Evolutionary conservation across 2,113 vertebrate species (phyloP).

Genomic region (Sander vitreus): DNA sequence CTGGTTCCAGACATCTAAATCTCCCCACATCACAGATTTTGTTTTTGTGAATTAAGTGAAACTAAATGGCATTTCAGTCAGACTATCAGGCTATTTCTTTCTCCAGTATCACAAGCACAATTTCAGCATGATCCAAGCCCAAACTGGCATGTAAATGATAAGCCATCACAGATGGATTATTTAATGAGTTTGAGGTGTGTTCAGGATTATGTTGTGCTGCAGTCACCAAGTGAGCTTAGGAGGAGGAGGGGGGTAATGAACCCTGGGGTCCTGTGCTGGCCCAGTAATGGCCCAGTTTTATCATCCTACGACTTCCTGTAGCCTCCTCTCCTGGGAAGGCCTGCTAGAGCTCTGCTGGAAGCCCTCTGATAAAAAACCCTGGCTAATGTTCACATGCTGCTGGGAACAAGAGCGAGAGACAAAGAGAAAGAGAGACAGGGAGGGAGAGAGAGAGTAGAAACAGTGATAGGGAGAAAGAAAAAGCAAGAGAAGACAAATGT

Average conservation of each 20-base stretch:
- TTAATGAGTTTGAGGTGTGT: constrained; percentile 56
- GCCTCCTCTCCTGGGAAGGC: constrained; percentile 82
- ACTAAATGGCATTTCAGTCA: neutral
- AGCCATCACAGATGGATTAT: neutral
- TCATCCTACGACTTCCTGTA: constrained; percentile 86
- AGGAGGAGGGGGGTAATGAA: constrained; percentile 75
- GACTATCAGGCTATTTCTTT: neutral
- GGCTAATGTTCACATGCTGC: constrained; percentile 82
- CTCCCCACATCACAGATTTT: neutral
- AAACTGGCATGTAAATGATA: neutral
- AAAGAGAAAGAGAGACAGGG: constrained; percentile 12
- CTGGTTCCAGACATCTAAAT: neutral
- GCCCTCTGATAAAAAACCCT: constrained; percentile 82
- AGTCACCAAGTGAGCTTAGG: constrained; percentile 61
- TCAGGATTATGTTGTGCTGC: constrained; percentile 54
- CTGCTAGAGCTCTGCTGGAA: constrained; percentile 77
- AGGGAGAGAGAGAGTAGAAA: constrained; percentile 25
- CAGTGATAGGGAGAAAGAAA: neutral
- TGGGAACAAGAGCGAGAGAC: constrained; percentile 74
- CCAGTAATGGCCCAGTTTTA: constrained; percentile 83
- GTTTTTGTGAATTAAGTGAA: neutral
- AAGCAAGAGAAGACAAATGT: constrained; percentile 9
- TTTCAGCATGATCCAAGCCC: neutral
- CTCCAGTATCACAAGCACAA: neutral
- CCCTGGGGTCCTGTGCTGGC: constrained; percentile 79